Conservation (phyloP, 2,888 invertebrate species). For the Perizoma affinitatum region DNA sequence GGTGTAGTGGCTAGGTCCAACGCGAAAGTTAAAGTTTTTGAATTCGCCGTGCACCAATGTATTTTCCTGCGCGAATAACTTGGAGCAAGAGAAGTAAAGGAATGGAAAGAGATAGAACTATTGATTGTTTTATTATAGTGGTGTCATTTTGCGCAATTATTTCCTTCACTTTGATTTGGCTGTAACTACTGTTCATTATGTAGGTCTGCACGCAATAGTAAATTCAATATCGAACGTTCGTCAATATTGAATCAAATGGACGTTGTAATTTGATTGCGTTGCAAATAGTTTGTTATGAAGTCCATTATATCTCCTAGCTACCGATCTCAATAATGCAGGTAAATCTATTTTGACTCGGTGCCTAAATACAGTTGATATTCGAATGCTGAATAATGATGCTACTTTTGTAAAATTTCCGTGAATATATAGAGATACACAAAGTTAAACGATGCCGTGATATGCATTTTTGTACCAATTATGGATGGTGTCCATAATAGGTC, state of each 20-base stretch:
- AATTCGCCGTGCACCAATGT: too few relatives aligned
- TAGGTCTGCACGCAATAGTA: background rate
- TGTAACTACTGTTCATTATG: background rate
- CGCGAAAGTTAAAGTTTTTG: too few relatives aligned
- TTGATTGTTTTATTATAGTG: too few relatives aligned
- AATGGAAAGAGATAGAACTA: too few relatives aligned
- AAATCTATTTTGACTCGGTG: background rate
- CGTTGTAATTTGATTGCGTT: conserved; percentile 43
- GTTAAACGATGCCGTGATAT: too few relatives aligned
- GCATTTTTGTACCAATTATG: too few relatives aligned
- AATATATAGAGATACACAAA: too few relatives aligned
- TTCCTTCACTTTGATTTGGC: conserved; percentile 1
- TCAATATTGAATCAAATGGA: conserved; percentile 29
- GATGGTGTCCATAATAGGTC: too few relatives aligned
- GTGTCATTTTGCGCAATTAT: background rate
- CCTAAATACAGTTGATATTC: background rate
- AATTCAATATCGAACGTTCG: conserved; percentile 16
- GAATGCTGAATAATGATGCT: conserved; percentile 3
- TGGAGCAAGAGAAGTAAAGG: too few relatives aligned
- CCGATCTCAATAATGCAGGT: conserved; percentile 2
- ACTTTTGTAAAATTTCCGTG: background rate
- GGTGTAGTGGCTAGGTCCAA: too few relatives aligned
- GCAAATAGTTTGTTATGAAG: conserved; percentile 32
- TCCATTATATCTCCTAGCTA: conserved; percentile 13
- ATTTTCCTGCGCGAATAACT: too few relatives aligned